Percentiles rank a stretch among this genome's conserved stretches.
Evolutionary conservation across 2,888 invertebrate species (phyloP).

Genomic region (Tholera decimalis): DNA sequence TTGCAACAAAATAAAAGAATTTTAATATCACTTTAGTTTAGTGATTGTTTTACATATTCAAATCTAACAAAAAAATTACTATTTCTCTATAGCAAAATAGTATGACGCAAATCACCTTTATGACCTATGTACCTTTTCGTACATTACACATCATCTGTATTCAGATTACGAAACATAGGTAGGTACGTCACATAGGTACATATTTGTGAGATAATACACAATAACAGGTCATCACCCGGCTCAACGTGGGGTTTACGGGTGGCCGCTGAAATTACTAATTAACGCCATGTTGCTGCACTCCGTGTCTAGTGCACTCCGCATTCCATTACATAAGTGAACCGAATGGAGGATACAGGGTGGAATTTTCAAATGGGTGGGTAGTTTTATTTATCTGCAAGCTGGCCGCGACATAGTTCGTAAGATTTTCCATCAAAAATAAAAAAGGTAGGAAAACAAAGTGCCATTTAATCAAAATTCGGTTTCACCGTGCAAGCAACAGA

Average conservation of each 20-base stretch:
- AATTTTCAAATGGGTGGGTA: not conserved
- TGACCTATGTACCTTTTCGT: not conserved
- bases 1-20: no score
- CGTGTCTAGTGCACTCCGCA: slow-evolving; percentile 21
- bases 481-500: no score
- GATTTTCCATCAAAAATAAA: no score
- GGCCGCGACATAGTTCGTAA: no score
- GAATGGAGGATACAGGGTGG: not conserved
- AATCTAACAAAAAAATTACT: no score
- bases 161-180: not conserved
- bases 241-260: slow-evolving; percentile 23
- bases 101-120: not conserved
- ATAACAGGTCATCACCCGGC: slow-evolving; percentile 13
- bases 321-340: slow-evolving; percentile 20
- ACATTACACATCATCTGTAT: slow-evolving; percentile 1
- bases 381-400: no score
- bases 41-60: no score
- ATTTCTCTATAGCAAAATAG: no score
- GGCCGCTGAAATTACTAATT: slow-evolving; percentile 50
- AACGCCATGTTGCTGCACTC: slow-evolving; percentile 31
- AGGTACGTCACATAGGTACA: not conserved
- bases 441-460: no score
- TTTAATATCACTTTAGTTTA: no score
- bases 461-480: no score
- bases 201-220: slow-evolving; percentile 10